These are phyloP conservation scores for Allacma fusca DNA, from an alignment of 2,888 invertebrate genomes.

Conservation along the genomic window DNA sequence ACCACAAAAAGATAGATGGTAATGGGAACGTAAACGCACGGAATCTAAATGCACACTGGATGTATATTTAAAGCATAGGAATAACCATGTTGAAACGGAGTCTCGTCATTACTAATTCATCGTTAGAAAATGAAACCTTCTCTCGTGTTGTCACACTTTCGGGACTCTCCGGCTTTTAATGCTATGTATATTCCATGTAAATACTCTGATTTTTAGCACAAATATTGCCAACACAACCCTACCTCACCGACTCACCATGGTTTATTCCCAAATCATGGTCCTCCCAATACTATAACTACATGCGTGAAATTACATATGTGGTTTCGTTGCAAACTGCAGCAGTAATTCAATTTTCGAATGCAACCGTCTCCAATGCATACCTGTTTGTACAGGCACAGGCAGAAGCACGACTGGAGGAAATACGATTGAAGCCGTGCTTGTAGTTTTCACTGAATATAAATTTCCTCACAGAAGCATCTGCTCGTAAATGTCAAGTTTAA, in stretches of 20 bases:
- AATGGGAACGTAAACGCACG: too few relatives aligned
- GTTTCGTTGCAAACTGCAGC: too few relatives aligned
- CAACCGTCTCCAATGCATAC: not conserved
- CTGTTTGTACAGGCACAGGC: too few relatives aligned
- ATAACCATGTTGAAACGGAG: constrained; percentile 7
- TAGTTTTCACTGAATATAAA: not conserved
- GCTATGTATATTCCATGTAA: not conserved
- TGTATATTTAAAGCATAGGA: not conserved
- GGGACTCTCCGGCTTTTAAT: not conserved
- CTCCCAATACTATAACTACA: too few relatives aligned
- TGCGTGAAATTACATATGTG: too few relatives aligned
- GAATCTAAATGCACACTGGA: too few relatives aligned
- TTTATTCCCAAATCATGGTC: too few relatives aligned
- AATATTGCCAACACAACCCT: too few relatives aligned
- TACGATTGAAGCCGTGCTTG: not conserved
- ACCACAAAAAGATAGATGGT: too few relatives aligned
- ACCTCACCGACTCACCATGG: too few relatives aligned
- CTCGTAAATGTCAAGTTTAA: constrained; percentile 40
- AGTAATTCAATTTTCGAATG: not conserved
- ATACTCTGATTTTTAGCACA: too few relatives aligned
- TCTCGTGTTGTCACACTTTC: not conserved
- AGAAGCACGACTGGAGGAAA: too few relatives aligned
- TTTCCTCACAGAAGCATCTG: constrained; percentile 22
- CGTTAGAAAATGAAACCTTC: constrained; percentile 22
- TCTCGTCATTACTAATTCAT: constrained; percentile 30